Percentiles rank a stretch among this genome's conserved stretches.
Conservation (phyloP, 2,888 invertebrate species). For the Zygaena filipendulae region DNA sequence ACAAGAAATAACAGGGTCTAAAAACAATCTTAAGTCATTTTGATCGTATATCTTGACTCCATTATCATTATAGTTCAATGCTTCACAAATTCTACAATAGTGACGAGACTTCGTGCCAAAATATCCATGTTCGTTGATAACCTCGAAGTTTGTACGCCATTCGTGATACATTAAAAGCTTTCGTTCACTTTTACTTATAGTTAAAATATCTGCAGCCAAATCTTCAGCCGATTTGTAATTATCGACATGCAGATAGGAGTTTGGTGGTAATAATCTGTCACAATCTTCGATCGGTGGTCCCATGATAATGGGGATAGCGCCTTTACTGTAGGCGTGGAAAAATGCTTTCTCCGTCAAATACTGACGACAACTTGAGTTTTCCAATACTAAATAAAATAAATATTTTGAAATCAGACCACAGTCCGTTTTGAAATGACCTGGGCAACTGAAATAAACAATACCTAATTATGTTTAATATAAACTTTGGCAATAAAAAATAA, state of each 20-base stretch:
- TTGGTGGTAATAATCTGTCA: slow-evolving; percentile 65
- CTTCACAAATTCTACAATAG: slow-evolving; percentile 74
- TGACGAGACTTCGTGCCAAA: slow-evolving; percentile 70
- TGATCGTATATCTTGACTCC: slow-evolving; percentile 25
- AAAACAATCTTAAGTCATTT: slow-evolving; percentile 23
- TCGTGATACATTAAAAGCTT: slow-evolving; percentile 54
- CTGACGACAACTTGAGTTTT: slow-evolving; percentile 75
- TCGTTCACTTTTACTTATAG: slow-evolving; percentile 40
- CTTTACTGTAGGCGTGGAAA: slow-evolving; percentile 72
- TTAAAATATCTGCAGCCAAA: slow-evolving; percentile 61
- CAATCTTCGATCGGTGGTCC: slow-evolving; percentile 64
- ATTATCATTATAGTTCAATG: slow-evolving; percentile 70
- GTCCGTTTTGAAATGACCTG: slow-evolving; percentile 71
- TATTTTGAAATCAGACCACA: slow-evolving; percentile 68
- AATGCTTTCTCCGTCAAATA: slow-evolving; percentile 79
- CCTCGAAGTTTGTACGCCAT: slow-evolving; percentile 69
- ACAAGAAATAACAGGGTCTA: slow-evolving; percentile 21
- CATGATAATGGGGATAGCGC: slow-evolving; percentile 73
- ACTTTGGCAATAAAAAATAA: too few relatives aligned
- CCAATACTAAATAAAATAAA: slow-evolving; percentile 76
- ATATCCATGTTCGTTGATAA: slow-evolving; percentile 76
- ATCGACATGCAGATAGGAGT: slow-evolving; percentile 71
- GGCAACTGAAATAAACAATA: slow-evolving; percentile 59
- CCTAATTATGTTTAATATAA: slow-evolving; percentile 3
- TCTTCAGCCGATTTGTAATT: slow-evolving; percentile 57